These are phyloP conservation scores for Enteromius paludinosus DNA, from an alignment of 2,797 vertebrate genomes.

Conservation along the genomic window DNA sequence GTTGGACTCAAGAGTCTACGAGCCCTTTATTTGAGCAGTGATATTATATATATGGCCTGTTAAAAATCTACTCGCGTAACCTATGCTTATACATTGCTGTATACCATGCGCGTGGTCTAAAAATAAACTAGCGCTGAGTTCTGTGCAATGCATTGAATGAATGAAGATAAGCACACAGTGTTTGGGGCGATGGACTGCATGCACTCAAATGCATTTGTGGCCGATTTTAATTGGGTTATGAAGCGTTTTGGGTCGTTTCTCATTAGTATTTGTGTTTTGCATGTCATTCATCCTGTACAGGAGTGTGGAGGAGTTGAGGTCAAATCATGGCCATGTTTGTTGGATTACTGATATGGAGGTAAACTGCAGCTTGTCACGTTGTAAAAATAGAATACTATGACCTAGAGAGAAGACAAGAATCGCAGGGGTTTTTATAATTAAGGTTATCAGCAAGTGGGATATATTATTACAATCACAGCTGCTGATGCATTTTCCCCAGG, in stretches of 20 bases:
- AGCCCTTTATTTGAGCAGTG: background rate
- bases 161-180: constrained; percentile 18
- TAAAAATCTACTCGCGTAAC: background rate
- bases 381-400: constrained; percentile 39
- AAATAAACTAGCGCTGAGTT: constrained; percentile 6
- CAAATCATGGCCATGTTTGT: constrained; percentile 37
- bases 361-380: background rate
- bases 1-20: constrained; percentile 42
- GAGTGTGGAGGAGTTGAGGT: constrained; percentile 26
- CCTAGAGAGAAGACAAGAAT: constrained; percentile 15
- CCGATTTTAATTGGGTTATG: background rate
- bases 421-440: background rate
- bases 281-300: constrained; percentile 8
- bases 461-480: background rate
- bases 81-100: background rate
- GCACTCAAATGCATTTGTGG: background rate
- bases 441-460: background rate
- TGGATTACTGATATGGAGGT: constrained; percentile 10
- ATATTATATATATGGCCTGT: background rate
- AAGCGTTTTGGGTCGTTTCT: background rate
- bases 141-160: constrained; percentile 33
- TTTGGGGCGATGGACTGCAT: background rate
- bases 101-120: background rate
- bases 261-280: background rate
- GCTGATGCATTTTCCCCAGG: background rate